Base-by-base conservation (phyloP, 1,140 invertebrate genomes). In the Amyelois transitella region DNA sequence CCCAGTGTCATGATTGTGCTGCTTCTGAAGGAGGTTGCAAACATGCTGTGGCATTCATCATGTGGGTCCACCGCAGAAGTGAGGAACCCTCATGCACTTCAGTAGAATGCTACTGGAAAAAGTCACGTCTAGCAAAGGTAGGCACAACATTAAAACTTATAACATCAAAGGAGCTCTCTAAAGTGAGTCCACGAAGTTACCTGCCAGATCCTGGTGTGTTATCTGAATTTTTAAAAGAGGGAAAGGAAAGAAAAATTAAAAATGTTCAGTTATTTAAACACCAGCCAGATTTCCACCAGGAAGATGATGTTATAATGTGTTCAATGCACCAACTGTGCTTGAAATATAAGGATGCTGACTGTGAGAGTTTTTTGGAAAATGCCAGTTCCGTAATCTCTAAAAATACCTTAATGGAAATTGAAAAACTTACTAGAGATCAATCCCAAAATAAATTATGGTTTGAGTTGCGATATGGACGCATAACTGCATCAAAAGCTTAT, bases 1-100 rank as follows among this genome's bases (percentile, higher is more conserved):
- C 58, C 0, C 3, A 62, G 49, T 71, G 66, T 48, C 18, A 66
- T 10, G 64, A 71, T 43, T 71, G 66, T 53, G 48, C 52, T 2
- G 66, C 66, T 49, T 56, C 52, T 21, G 3, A 51, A 28, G 65
- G 65, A 18, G 77, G 78, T 44, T 83, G 78, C 48, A 81, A 81
- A 51, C 78, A 82, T 64, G 65, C 64, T 8, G 56, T 81, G 12
- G 78, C 77, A 4, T 81, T 82, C 52, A 68, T 14, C 10, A 75
- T 77, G 70, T 82, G 77, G 81, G 51, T 79, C 12, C 73, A 84
- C 69, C 60, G 74, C 10, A 25, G 79, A 7, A 81, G 67, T 53
- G 73, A 75, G 57, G 72, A 82, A 47, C 73, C 75, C n/a, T 64
- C 76, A 25, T 66, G 65, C 14, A 84, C 75, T 7, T 58, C 66